Conservation (phyloP, 1,140 invertebrate genomes). For the Sinonovacula constricta region DNA sequence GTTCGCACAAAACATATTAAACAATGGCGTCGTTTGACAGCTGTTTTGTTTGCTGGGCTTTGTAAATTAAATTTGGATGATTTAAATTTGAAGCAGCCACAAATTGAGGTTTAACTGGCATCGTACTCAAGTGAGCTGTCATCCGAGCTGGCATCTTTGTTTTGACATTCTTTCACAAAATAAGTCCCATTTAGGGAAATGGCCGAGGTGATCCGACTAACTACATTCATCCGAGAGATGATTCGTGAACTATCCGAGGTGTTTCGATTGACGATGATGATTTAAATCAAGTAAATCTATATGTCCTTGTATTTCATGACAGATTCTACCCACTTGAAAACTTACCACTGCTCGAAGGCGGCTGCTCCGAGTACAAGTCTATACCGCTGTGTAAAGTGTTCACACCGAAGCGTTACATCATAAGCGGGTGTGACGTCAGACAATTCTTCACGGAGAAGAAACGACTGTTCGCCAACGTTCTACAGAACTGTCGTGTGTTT, state of each 20-base stretch:
- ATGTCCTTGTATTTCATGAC: not conserved
- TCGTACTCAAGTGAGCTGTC: not conserved
- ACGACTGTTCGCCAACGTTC: not conserved
- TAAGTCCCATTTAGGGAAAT: not conserved
- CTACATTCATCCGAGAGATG: not conserved
- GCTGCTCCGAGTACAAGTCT: not conserved
- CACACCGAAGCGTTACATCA: not conserved
- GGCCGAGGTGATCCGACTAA: not conserved
- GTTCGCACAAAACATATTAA: too few species aligned
- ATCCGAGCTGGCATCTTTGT: not conserved
- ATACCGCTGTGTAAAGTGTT: not conserved
- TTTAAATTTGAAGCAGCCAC: too few species aligned
- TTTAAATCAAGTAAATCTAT: too few species aligned
- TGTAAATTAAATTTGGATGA: too few species aligned
- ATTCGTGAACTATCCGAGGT: not conserved
- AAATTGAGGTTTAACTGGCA: too few species aligned
- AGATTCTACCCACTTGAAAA: not conserved
- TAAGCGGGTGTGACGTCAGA: not conserved
- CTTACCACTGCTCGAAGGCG: not conserved
- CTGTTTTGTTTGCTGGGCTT: too few species aligned
- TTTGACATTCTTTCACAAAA: not conserved
- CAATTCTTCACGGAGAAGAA: not conserved
- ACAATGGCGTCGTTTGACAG: too few species aligned
- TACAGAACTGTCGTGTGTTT: not conserved
- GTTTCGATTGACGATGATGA: too few species aligned